phyloP scores from a whole-genome alignment of 64 coral and sea anemone genomes.

The Cladopsammia gracilis region DNA sequence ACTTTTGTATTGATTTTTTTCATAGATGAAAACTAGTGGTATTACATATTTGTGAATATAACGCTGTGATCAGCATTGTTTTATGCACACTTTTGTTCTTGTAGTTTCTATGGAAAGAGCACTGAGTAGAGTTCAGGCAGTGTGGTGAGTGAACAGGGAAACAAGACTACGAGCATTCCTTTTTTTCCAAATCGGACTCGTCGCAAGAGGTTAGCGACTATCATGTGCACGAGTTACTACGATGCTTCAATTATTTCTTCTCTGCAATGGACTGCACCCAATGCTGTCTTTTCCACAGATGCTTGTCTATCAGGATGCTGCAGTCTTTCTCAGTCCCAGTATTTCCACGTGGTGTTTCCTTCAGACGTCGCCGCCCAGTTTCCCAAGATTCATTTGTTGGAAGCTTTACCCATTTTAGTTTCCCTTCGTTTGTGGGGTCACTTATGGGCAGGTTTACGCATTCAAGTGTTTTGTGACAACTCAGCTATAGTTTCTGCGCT shows the following conservation, averaged over 20 bases:
- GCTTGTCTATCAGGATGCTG: conserved; percentile 19
- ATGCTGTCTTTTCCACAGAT: conserved; percentile 13
- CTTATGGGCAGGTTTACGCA: background rate
- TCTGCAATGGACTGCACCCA: background rate
- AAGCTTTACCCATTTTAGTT: background rate
- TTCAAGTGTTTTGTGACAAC: conserved; percentile 45
- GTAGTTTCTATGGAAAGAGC: too few relatives aligned
- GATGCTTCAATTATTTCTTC: background rate
- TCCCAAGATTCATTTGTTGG: background rate
- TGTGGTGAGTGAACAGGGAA: too few relatives aligned
- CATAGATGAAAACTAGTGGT: too few relatives aligned
- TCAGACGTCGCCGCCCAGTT: background rate
- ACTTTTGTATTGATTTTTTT: too few relatives aligned
- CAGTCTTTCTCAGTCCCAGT: background rate
- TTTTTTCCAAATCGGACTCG: too few relatives aligned
- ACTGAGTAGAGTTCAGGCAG: too few relatives aligned
- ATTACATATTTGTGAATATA: too few relatives aligned
- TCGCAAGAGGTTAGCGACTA: too few relatives aligned
- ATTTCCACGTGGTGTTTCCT: background rate
- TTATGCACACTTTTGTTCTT: too few relatives aligned
- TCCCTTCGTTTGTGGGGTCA: background rate
- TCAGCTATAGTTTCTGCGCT: background rate
- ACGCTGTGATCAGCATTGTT: too few relatives aligned
- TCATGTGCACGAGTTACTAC: too few relatives aligned
- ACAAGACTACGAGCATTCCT: too few relatives aligned